A percentile compares a stretch with the other conserved stretches of the same genome.
Evolutionary conservation across 2,113 vertebrate species (phyloP).

Genomic region (Campylomormyrus tamandua): DNA sequence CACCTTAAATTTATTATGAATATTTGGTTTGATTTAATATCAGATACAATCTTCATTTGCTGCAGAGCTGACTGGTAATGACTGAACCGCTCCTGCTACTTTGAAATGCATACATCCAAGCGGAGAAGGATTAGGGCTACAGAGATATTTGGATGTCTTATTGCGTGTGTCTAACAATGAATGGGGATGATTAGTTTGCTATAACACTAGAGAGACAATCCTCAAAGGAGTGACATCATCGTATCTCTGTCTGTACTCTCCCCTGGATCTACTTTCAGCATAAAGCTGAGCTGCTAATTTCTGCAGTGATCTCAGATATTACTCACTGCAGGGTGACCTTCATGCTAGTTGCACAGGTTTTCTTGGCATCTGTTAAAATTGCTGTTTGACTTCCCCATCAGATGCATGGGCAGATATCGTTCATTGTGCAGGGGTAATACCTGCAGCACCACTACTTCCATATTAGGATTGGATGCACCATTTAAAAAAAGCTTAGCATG

Average conservation of each 20-base stretch:
- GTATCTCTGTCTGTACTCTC: background rate
- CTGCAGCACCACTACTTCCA: background rate
- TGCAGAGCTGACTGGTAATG: background rate
- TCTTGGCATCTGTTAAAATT: background rate
- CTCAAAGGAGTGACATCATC: background rate
- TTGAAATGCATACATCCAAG: background rate
- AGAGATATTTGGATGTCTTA: background rate
- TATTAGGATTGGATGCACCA: background rate
- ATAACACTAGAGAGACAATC: background rate
- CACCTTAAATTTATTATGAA: background rate
- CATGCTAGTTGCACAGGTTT: constrained; percentile 23
- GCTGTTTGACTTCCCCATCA: background rate
- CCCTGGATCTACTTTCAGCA: constrained; percentile 4
- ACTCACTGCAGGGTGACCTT: constrained; percentile 39
- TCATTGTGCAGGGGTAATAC: background rate
- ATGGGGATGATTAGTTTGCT: background rate
- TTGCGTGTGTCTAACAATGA: background rate
- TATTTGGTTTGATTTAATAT: background rate
- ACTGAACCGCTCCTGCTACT: background rate
- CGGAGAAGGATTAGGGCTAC: background rate
- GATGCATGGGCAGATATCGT: no score
- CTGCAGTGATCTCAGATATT: background rate
- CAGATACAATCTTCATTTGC: background rate
- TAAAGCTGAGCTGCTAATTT: constrained; percentile 31
- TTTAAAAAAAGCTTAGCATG: background rate